Evolutionary conservation across 2,797 vertebrate genomes (phyloP).

Genomic region (Hydrophis major): DNA sequence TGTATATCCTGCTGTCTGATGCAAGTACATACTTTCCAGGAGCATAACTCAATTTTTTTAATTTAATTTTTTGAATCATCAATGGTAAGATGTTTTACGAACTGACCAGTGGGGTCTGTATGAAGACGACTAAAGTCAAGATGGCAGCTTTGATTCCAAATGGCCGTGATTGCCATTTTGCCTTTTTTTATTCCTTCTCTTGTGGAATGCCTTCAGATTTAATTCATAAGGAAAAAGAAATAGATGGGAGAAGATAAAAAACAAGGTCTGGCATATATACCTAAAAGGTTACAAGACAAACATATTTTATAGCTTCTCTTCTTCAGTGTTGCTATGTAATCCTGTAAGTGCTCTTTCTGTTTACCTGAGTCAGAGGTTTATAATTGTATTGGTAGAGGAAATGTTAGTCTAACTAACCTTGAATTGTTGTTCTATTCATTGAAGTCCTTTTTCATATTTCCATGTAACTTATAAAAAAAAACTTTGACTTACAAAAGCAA

Average conservation of each 20-base stretch:
- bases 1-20: background rate
- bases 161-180: background rate
- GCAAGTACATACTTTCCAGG: background rate
- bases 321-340: background rate
- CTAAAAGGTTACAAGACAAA: background rate
- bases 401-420: background rate
- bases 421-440: background rate
- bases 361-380: background rate
- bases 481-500: background rate
- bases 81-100: background rate
- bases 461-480: background rate
- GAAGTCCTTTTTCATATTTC: background rate
- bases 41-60: background rate
- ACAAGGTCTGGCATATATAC: background rate
- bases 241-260: background rate
- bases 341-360: background rate
- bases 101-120: background rate
- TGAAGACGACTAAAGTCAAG: background rate
- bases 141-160: background rate
- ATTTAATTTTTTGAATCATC: no score
- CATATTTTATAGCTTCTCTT: background rate
- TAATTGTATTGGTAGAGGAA: background rate
- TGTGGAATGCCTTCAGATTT: background rate
- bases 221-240: background rate
- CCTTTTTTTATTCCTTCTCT: background rate